Base-by-base conservation (phyloP, 2,888 invertebrate genomes). In the Eupithecia insigniata region DNA sequence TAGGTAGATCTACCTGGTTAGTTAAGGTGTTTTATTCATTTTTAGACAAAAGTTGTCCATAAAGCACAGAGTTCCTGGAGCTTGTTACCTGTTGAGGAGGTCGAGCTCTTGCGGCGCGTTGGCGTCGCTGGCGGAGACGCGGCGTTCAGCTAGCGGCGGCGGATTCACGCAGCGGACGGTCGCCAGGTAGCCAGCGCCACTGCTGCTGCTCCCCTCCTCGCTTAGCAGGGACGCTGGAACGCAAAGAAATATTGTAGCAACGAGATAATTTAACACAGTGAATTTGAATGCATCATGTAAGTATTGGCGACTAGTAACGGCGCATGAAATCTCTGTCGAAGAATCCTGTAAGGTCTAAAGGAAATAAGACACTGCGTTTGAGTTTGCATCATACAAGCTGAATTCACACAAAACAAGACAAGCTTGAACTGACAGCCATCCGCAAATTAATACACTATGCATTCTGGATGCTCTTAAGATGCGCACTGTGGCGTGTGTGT, bases 151-250 rank as follows among this genome's bases (percentile, higher is more conserved):
- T 70, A 94, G 90, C 79, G 94, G 93, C 79, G 92, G 91, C 78
- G 94, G 94, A 85, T 94, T 94, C 74, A 94, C 93, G 84, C 94
- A 94, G 75, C 91, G 92, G 83, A 94, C 94, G 67, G 94, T 94
- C 62, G 94, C 94, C 81, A 94, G 87, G 87, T 94, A 94, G 30
- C 91, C 92, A 16, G 87, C 89, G 74, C 89, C 87, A 58, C 80
- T 75, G 87, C 87, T 65, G 88, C 85, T 79, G 70, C 86, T 86
- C 4, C 75, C 74, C 84, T 94, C 94, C 83, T 94, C 94, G 82
- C 92, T 88, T 80, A 93, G 82, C 75, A 90, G 81, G 78, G 90
- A 93, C 78, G 94, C 94, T 92, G 86, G 14, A 79, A 67, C 66
- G 6, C 3, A 22, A 32, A 64, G 18, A 60, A 18, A 60, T 5